Evolutionary conservation across 2,113 vertebrate genomes (phyloP), one percentile per base, ranked within the genome.

Genomic region (Ictalurus punctatus): DNA sequence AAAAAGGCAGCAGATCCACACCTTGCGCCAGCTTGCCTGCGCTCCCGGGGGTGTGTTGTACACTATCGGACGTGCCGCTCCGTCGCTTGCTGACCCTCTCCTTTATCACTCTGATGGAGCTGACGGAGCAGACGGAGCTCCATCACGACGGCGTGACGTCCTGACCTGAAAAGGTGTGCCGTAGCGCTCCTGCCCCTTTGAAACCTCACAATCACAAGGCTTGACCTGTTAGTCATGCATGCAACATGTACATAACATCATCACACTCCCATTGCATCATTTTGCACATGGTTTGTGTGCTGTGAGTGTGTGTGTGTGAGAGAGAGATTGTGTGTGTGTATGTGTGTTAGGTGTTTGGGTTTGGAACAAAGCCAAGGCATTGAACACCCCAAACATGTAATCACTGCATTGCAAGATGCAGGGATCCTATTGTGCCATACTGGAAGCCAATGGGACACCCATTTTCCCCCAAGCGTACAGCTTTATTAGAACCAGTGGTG

Each of bases 301-400:
- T 40, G 5, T 40, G 5, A 21, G 44, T 79, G 44, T 27, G 44
- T 79, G 44, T 27, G 23, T 54, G 23, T 79, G 21, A 54, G 40
- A 5, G 40, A 44, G 40, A 44, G 40, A 44, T 44, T 44, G 40
- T 44, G 44, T 58, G 54, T 58, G n/a, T 40, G 34, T 54, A 13
- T 76, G 34, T 44, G 25, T 37, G 85, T 34, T 9, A 44, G 73
- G n/a, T 19, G 56, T 86, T 61, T 44, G 73, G 85, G 54, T 44
- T 78, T 83, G 86, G 86, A 88, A 83, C 86, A 88, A 88, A 88
- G 71, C 71, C 82, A 83, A 54, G 58, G 30, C 4, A 78, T 63
- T 87, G 59, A 91, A 88, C 90, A 91, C 73, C 58, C 74, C 85
- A 73, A 86, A 89, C 88, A 88, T 74, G 34, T 83, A 76, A 83